These are phyloP conservation scores for Pangasius mekongensis DNA, from an alignment of 2,797 vertebrate species.

Conservation along the genomic window DNA sequence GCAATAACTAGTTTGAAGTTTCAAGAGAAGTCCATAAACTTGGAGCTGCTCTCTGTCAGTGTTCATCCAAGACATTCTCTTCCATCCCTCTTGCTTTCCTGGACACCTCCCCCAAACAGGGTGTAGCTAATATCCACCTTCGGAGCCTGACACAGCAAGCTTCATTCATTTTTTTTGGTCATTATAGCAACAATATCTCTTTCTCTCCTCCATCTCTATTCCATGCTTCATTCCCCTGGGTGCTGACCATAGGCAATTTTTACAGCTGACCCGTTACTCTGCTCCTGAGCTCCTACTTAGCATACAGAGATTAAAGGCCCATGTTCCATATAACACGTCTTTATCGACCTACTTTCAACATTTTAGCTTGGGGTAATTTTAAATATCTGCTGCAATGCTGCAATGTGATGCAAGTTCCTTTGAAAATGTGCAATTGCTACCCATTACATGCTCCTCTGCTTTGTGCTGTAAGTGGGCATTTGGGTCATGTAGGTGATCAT, in stretches of 20 bases:
- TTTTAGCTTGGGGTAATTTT: neutral
- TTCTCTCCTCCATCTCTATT: neutral
- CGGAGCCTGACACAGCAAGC: constrained; percentile 33
- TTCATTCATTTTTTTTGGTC: constrained; percentile 30
- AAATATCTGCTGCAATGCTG: constrained; percentile 10
- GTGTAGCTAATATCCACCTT: constrained; percentile 54
- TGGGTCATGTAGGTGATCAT: neutral
- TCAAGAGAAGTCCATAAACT: neutral
- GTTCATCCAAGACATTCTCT: constrained; percentile 49
- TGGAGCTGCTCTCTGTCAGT: neutral
- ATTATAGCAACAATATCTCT: constrained; percentile 13
- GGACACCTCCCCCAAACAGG: constrained; percentile 25
- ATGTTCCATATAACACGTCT: neutral
- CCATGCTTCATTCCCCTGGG: constrained; percentile 37
- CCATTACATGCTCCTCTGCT: neutral
- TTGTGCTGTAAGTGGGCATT: neutral
- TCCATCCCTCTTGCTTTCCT: constrained; percentile 14
- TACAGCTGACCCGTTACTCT: constrained; percentile 7
- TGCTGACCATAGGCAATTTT: constrained; percentile 63
- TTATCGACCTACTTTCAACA: constrained; percentile 1
- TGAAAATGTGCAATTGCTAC: neutral
- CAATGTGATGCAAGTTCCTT: neutral
- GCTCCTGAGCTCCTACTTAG: constrained; percentile 11
- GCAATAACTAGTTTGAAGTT: neutral
- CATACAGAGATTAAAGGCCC: constrained; percentile 19